Percentiles rank a stretch among this genome's conserved stretches.
These are phyloP conservation scores for Anabas testudineus DNA, from an alignment of 2,797 vertebrate species.

Conservation along the genomic window DNA sequence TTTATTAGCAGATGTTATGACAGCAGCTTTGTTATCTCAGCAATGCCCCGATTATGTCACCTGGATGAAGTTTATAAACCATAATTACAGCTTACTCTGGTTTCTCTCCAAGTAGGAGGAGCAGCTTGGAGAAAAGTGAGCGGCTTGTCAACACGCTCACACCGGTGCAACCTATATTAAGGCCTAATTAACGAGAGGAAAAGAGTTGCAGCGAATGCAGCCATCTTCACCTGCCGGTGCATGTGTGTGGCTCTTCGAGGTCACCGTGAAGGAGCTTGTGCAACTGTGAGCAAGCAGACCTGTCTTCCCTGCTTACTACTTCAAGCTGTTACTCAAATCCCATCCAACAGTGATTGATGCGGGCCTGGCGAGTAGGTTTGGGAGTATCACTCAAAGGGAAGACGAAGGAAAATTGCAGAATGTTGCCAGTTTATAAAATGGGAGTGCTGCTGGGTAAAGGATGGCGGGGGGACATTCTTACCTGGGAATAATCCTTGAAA, in stretches of 20 bases:
- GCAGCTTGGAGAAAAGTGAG: conserved; percentile 64
- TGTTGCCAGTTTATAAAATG: conserved; percentile 58
- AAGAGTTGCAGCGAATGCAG: conserved; percentile 45
- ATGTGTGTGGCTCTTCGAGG: conserved; percentile 20
- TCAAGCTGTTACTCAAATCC: conserved; percentile 54
- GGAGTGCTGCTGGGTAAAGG: conserved; percentile 36
- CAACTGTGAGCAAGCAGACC: conserved; percentile 50
- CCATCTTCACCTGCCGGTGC: conserved; percentile 21
- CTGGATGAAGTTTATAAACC: conserved; percentile 78
- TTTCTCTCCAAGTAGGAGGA: conserved; percentile 59
- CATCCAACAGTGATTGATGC: conserved; percentile 63
- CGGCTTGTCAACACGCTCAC: conserved; percentile 61
- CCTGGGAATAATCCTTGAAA: conserved; percentile 69
- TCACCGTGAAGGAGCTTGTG: conserved; percentile 32
- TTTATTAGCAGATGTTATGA: conserved; percentile 61
- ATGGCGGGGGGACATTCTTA: conserved; percentile 48
- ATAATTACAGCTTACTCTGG: conserved; percentile 74
- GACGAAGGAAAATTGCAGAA: conserved; percentile 43
- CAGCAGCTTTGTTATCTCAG: conserved; percentile 63
- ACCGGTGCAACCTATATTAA: conserved; percentile 49
- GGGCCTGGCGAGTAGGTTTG: conserved; percentile 45
- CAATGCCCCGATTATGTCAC: conserved; percentile 82
- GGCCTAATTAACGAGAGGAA: conserved; percentile 67
- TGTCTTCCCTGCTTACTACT: conserved; percentile 24
- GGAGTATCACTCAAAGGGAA: conserved; percentile 56